Base-by-base conservation (phyloP, 1,140 invertebrate species). In the Grapholita molesta region DNA sequence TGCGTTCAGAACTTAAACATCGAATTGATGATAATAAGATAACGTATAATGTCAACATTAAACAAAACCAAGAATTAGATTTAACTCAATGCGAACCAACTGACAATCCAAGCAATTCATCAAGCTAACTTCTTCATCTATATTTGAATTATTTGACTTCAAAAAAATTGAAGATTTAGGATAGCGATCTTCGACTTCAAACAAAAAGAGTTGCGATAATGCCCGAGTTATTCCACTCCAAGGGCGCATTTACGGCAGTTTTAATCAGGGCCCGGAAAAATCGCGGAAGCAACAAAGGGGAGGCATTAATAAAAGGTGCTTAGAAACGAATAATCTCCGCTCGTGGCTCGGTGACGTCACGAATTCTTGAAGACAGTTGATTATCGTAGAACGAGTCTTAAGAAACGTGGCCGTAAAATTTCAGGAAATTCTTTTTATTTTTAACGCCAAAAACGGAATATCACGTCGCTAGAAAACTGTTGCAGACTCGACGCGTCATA, bases 341-440 rank as follows among this genome's bases (percentile, higher is more conserved):
- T 64, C 57, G 53, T 61, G 69, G 55, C 73, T 35, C 55, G 69
- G 67, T 70, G 65, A 69, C 72, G 75, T 70, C 69, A 66, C 23
- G 67, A 35, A 66, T 28, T 70, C 65, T 69, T 73, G 79, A 81
- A 84, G 80, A 79, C 78, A 78, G 79, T 81, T 84, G 82, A 84
- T 86, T 86, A 84, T 83, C 77, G 78, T 72, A 52, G 77, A 83
- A 82, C 77, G 79, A 80, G 74, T 83, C 78, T 77, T 70, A 71
- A 76, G 77, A 70, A 71, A 73, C 33, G 68, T 52, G 70, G 66
- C 67, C n/a, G 8, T 65, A 70, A 15, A 61, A 9, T 30, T 53
- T 5, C 15, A 9, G 0, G 55, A 61, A 30, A 30, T 30, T 8
- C 7, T 61, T 61, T 15, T 11, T 30, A n/a, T 52, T 18, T 18